Percentiles rank a stretch among this genome's conserved stretches.
Conservation (phyloP, 1,140 invertebrate genomes). For the Cydia strobilella region DNA sequence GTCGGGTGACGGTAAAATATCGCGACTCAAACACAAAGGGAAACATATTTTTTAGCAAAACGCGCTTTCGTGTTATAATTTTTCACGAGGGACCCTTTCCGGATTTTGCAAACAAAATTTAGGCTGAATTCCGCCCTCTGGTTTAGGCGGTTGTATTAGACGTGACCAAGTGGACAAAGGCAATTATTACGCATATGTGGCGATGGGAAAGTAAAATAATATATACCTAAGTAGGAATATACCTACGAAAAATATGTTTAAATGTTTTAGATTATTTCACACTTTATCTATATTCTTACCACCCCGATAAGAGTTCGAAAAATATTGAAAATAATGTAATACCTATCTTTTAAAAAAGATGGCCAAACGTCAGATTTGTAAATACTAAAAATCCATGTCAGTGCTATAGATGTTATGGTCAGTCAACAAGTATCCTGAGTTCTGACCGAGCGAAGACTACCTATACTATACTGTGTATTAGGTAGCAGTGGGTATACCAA, state of each 20-base stretch:
- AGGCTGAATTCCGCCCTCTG: constrained; percentile 6
- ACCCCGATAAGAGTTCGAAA: too few species aligned
- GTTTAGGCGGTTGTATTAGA: constrained; percentile 5
- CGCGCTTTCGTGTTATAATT: constrained; percentile 42
- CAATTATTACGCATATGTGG: constrained; percentile 7
- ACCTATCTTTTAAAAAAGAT: neutral
- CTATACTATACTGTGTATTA: neutral
- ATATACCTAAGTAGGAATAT: too few species aligned
- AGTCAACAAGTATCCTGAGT: too few species aligned
- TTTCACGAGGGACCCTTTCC: constrained; percentile 45
- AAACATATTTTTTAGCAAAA: constrained; percentile 17
- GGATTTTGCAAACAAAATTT: constrained; percentile 14
- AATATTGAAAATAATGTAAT: too few species aligned
- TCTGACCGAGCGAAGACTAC: neutral
- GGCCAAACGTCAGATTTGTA: neutral
- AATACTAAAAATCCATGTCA: too few species aligned
- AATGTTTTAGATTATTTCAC: too few species aligned
- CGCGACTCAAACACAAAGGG: constrained; percentile 34
- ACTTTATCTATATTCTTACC: too few species aligned
- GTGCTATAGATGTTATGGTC: too few species aligned
- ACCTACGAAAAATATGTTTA: too few species aligned
- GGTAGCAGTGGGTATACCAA: neutral
- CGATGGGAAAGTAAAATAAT: neutral
- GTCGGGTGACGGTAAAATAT: constrained; percentile 37
- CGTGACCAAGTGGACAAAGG: neutral